Percentiles rank a stretch among this genome's conserved stretches.
Conservation (phyloP, 1,140 invertebrate genomes). For the Rhyzopertha dominica region DNA sequence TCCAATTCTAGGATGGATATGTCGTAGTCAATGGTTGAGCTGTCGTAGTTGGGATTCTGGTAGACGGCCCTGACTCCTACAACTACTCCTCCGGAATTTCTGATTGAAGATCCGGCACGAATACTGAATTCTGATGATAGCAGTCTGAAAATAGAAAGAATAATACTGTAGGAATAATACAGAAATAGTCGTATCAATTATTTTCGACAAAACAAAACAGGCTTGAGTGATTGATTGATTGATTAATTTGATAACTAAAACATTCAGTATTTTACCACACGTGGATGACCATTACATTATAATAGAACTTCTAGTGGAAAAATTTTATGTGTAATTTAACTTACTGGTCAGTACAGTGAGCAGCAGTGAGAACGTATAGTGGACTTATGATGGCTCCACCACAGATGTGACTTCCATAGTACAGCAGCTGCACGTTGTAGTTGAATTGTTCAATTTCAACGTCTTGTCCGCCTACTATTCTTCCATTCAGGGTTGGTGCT, state of each 20-base stretch:
- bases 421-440: conserved; percentile 54
- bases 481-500: conserved; percentile 32
- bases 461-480: conserved; percentile 59
- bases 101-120: conserved; percentile 17
- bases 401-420: conserved; percentile 52
- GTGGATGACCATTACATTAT: too few species aligned
- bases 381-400: conserved; percentile 58
- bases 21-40: conserved; percentile 40
- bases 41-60: conserved; percentile 38
- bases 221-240: too few species aligned
- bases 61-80: conserved; percentile 31
- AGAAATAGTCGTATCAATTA: too few species aligned
- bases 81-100: conserved; percentile 28
- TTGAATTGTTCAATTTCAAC: conserved; percentile 55
- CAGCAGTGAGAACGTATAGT: conserved; percentile 57
- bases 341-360: conserved; percentile 53
- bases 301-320: too few species aligned
- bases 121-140: conserved; percentile 5
- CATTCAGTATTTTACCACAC: too few species aligned
- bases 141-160: too few species aligned
- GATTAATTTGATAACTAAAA: background rate
- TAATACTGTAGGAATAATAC: too few species aligned
- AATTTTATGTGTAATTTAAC: background rate
- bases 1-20: conserved; percentile 29
- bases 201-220: too few species aligned